Conservation (phyloP, 2,888 invertebrate species). For the Drosophila multiciliata region DNA sequence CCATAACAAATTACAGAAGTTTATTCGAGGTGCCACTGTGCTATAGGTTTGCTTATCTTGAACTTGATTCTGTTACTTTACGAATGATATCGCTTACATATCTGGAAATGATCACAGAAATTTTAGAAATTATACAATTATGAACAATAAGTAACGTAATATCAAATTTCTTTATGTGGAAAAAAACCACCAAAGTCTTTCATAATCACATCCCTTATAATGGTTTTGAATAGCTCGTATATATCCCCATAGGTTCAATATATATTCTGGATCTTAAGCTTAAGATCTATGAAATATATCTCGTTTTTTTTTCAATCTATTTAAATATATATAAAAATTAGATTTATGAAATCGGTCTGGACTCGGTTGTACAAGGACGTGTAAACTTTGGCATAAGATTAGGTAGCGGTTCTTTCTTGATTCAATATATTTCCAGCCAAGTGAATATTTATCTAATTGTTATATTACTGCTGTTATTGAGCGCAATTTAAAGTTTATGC, state of each 20-base stretch:
- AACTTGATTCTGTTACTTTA: background rate
- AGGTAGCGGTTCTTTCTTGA: background rate
- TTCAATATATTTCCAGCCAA: background rate
- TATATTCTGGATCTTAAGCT: background rate
- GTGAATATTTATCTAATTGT: background rate
- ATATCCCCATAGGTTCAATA: background rate
- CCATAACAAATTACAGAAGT: background rate
- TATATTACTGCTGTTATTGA: background rate
- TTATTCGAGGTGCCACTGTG: background rate
- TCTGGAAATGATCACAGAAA: background rate
- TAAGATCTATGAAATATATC: background rate
- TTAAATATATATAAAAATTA: too few relatives aligned
- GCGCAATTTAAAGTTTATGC: constrained; percentile 13
- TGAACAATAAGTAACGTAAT: background rate
- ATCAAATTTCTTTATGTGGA: background rate
- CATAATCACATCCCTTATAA: background rate
- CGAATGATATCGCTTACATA: background rate
- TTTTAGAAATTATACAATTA: background rate
- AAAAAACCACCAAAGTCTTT: background rate
- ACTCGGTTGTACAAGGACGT: background rate
- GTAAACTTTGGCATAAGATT: background rate
- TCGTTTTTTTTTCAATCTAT: too few relatives aligned
- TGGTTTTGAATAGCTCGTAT: background rate
- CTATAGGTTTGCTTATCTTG: background rate
- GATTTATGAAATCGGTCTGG: background rate